Evolutionary conservation across 2,113 vertebrate genomes (phyloP), one percentile per base, ranked within the genome.

Genomic region (Paramisgurnus dabryanus): DNA sequence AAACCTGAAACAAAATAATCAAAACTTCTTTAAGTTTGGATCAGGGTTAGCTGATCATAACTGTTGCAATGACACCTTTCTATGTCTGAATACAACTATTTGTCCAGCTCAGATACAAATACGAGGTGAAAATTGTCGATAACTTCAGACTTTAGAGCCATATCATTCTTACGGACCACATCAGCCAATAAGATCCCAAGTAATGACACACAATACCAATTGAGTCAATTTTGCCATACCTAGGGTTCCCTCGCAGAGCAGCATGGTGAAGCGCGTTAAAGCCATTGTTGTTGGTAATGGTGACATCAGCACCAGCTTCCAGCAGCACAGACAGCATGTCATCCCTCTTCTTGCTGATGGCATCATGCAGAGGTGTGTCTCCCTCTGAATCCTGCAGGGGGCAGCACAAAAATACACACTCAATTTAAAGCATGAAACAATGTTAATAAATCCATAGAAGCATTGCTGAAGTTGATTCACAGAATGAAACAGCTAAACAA

Each of bases 201-300:
- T 75, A 57, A 43, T 45, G 53, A 22, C n/a, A 15, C 10, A 15
- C 18, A 64, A 64, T 7, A 64, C 2, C 7, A 34, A 5, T 47
- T 10, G 4, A 76, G 10, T n/a, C 11, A 22, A 78, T 47, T 11
- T 66, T 8, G 55, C 39, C n/a, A 9, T 90, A 99, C 97, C 98
- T 99, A 85, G 98, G 98, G 85, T 99, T 99, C 89, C 98, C 98
- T 88, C 98, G 93, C 40, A 99, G 92, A 2, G 98, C 96, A 5
- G 98, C 98, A 0, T 99, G 98, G 83, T 99, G 98, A 69, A 99
- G 93, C 67, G 98, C 98, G 71, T 99, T 99, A 89, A 99, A 99
- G 3, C 98, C 98, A 2, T 98, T 99, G 87, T 99, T 99, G 91
- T 99, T 99, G 71, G 98, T 99, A 89, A 99, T 98, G 57, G 98